Base-by-base conservation (phyloP, 2,113 vertebrate genomes). In the Brachyhypopomus occidentalis region DNA sequence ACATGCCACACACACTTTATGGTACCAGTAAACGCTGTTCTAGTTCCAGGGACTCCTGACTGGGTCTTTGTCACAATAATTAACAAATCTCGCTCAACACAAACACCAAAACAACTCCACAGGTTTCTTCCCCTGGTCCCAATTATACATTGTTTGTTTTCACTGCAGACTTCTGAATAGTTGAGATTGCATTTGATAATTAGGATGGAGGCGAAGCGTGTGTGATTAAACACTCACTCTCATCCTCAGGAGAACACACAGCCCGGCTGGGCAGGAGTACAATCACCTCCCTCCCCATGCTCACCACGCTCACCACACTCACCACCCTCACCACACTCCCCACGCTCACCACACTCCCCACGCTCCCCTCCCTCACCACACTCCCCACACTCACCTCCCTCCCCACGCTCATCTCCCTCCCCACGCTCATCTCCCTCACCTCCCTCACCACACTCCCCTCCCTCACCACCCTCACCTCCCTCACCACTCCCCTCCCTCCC, bases 141-240 rank as follows among this genome's bases (percentile, higher is more conserved):
- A 81, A 75, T 81, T 81, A 81, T 59, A 69, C 34, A 48, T 2
- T 81, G 72, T 81, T 81, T 81, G 79, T 81, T 81, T 81, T 75
- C 62, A 75, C 20, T 19, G 63, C 67, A 69, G 77, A 55, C 77
- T 79, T 79, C 77, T 72, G 77, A 34, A 60, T 69, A 72, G 67
- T 75, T 81, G 62, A 81, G 79, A 75, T 63, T 69, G 48, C 62
- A 4, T 48, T 20, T 62, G 62, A 72, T 81, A 75, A 81, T 81
- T 75, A 81, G 79, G 72, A 75, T 69, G 67, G 34, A 69, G 79
- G 66, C 72, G 66, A 64, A 63, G 72, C 56, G 48, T 58, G 62
- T 67, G 79, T 81, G 79, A 81, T 81, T 81, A 81, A 81, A 75
- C 72, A 56, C 72, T 72, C 45, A 12, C 45, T 81, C n/a, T 56